Percentiles rank a stretch among this genome's conserved stretches.
Conservation (phyloP, 2,113 vertebrate genomes). For the Halcyon senegalensis region DNA sequence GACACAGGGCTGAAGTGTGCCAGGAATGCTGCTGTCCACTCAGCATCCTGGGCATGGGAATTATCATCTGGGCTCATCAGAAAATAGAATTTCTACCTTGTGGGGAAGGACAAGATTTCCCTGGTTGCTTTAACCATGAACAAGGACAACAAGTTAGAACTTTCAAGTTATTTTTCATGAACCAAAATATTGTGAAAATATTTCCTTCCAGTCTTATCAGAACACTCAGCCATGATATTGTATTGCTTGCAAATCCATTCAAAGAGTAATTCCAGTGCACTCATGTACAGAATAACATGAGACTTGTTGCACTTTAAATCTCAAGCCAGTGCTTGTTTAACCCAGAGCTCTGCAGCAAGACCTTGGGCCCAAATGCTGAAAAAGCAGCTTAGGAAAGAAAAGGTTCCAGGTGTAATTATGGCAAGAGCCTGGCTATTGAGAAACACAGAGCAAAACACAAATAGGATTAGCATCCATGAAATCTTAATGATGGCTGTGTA, state of each 20-base stretch:
- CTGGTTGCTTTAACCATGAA: neutral
- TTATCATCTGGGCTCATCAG: neutral
- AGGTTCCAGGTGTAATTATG: neutral
- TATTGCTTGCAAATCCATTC: neutral
- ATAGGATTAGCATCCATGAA: constrained; percentile 41
- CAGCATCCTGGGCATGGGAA: neutral
- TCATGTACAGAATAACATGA: neutral
- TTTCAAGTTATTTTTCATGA: neutral
- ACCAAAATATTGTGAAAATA: neutral
- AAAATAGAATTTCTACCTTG: neutral
- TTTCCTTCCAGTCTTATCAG: neutral
- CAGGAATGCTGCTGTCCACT: neutral
- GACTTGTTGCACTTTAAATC: neutral
- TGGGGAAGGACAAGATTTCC: neutral
- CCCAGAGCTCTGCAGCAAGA: neutral
- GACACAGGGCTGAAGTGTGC: neutral
- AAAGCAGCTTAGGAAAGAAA: neutral
- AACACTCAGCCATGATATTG: neutral
- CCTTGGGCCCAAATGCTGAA: neutral
- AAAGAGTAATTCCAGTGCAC: neutral
- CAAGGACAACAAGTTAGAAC: neutral
- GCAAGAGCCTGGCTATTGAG: neutral
- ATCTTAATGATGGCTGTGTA: neutral
- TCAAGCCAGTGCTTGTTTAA: neutral
- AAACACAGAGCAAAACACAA: constrained; percentile 22